Base-by-base conservation (phyloP, 2,888 invertebrate genomes). In the Chalcis sispes region DNA sequence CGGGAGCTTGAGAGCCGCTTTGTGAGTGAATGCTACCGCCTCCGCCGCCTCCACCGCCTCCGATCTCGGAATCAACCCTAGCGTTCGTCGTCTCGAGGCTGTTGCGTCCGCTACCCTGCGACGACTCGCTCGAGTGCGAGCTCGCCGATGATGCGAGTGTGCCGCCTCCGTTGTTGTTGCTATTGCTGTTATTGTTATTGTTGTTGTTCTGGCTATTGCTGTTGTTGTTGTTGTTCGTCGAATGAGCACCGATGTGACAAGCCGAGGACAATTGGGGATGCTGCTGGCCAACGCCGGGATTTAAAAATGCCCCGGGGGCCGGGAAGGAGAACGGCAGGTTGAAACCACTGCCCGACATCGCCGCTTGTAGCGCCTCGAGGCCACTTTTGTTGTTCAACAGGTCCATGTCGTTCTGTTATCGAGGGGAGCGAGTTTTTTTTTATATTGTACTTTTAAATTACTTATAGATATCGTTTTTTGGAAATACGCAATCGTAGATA, bases 121-220 rank as follows among this genome's bases (percentile, higher is more conserved):
- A 87, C 27, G 88, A 87, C 72, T 88, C 88, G 82, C 88, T 93
- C 10, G 94, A 93, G 78, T 93, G 93, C n/a, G 94, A 94, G 81
- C 91, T 94, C 79, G 90, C 93, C 67, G 90, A 93, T 42, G 91
- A 93, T 87, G 59, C 29, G 25, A 56, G 27, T 20, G 29, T 25
- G 46, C 32, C 52, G 48, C 25, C 56, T 15, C 8, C n/a, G 23
- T 23, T 46, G 61, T 32, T 50, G 1, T 75, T 79, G 36, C 64
- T 71, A 36, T 46, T 61, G 66, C 5, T 42, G 20, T 2, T 25
- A 36, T 23, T 23, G n/a, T 23, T 46, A 56, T 13, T 15, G 0
- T 23, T n/a, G 1, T 75, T 76, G 48, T 56, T 52, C 32, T 23
- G 36, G 36, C n/a, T 27, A 1, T 52, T 29, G 27, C 54, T 62